A percentile compares a stretch with the other conserved stretches of the same genome.
These are phyloP conservation scores for Sander lucioperca DNA, from an alignment of 2,113 vertebrate genomes.

Conservation along the genomic window DNA sequence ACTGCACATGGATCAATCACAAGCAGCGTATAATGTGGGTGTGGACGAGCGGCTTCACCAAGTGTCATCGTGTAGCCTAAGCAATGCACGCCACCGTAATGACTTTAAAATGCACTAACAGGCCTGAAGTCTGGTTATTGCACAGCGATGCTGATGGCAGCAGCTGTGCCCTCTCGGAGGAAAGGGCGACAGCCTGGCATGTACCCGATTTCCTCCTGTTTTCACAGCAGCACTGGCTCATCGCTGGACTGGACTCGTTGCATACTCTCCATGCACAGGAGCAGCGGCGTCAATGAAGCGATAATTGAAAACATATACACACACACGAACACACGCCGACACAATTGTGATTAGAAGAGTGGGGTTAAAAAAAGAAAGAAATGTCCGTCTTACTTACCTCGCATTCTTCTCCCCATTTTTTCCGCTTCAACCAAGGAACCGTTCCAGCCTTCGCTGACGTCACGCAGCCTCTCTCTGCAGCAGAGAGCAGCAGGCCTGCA, in stretches of 20 bases:
- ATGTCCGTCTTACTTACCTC: conserved; percentile 82
- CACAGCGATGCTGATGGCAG: conserved; percentile 32
- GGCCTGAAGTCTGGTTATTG: conserved; percentile 38
- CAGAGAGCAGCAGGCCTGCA: conserved; percentile 80
- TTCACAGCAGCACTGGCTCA: conserved; percentile 49
- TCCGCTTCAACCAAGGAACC: conserved; percentile 76
- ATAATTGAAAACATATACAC: conserved; percentile 10
- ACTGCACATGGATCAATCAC: conserved; percentile 68
- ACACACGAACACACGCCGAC: not conserved
- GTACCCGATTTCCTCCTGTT: conserved; percentile 38
- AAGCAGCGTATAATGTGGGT: conserved; percentile 70
- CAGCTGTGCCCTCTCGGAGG: conserved; percentile 36
- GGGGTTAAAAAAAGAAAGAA: conserved; percentile 56
- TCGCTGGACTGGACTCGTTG: conserved; percentile 53
- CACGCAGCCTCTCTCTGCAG: conserved; percentile 84
- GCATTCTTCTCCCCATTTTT: conserved; percentile 79
- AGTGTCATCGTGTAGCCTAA: conserved; percentile 30
- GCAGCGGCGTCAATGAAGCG: conserved; percentile 54
- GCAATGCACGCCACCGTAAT: conserved; percentile 22
- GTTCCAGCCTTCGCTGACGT: conserved; percentile 84
- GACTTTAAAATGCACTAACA: conserved; percentile 6
- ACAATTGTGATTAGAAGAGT: conserved; percentile 11
- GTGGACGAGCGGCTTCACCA: conserved; percentile 73
- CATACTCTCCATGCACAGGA: conserved; percentile 29
- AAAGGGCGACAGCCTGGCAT: conserved; percentile 55